These are phyloP conservation scores for Dione vanillae DNA, from an alignment of 2,888 invertebrate genomes.

Conservation along the genomic window DNA sequence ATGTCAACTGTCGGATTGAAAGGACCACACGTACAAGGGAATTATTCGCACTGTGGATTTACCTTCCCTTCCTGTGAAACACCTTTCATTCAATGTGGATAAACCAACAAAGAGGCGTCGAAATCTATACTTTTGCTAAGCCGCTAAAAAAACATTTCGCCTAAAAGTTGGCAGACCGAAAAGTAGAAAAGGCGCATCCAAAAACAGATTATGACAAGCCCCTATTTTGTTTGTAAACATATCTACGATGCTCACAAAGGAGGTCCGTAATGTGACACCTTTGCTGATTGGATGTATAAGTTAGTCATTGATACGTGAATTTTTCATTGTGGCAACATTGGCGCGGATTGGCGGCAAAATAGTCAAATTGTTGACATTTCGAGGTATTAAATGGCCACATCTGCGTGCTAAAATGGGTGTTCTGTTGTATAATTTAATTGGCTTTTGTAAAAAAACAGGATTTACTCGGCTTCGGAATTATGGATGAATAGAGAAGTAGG, in stretches of 20 bases:
- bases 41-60: constrained; percentile 66
- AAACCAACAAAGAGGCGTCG: constrained; percentile 81
- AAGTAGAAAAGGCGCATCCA: constrained; percentile 75
- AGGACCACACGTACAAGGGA: constrained; percentile 71
- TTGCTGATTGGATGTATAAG: constrained; percentile 75
- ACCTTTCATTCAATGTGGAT: constrained; percentile 67
- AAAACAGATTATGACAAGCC: constrained; percentile 83
- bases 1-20: constrained; percentile 70
- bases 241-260: constrained; percentile 66
- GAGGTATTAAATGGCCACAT: constrained; percentile 61
- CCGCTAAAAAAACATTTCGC: constrained; percentile 64
- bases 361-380: constrained; percentile 80
- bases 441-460: constrained; percentile 52
- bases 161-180: constrained; percentile 76
- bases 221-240: constrained; percentile 84
- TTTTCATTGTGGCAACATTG: constrained; percentile 66
- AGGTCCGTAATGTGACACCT: constrained; percentile 79
- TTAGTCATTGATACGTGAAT: constrained; percentile 73
- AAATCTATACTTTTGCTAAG: constrained; percentile 77
- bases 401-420: constrained; percentile 60
- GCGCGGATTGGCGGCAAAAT: constrained; percentile 68
- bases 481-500: constrained; percentile 52
- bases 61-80: constrained; percentile 77
- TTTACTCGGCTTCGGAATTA: constrained; percentile 55
- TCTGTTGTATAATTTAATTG: constrained; percentile 61